Evolutionary conservation across 1,140 invertebrate genomes (phyloP).

Genomic region (Drosophila sp.): DNA sequence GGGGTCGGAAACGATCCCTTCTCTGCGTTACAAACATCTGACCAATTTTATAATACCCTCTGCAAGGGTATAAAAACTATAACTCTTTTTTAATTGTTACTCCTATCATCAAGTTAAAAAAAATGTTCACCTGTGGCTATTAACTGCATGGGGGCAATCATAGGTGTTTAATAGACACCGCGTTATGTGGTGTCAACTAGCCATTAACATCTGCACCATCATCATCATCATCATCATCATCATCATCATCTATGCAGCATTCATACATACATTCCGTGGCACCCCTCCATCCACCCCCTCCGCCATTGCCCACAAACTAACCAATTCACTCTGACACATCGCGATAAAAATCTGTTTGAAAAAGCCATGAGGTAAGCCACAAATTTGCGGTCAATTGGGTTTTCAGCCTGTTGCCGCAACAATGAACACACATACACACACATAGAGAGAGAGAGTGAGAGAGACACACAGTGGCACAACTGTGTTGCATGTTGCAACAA

Average conservation of each 20-base stretch:
- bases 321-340: conserved; percentile 25
- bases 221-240: conserved; percentile 3
- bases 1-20: too few relatives aligned
- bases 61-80: too few relatives aligned
- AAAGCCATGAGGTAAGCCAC: conserved; percentile 70
- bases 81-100: too few relatives aligned
- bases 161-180: conserved; percentile 15
- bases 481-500: conserved; percentile 73
- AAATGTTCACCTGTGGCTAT: too few relatives aligned
- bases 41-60: too few relatives aligned
- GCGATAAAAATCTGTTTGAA: conserved; percentile 75
- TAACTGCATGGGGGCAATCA: not conserved
- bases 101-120: too few relatives aligned
- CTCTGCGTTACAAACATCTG: too few relatives aligned
- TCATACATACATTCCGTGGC: not conserved
- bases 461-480: not conserved
- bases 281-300: not conserved
- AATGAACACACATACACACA: conserved; percentile 36
- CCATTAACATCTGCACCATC: conserved; percentile 21
- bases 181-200: conserved; percentile 26
- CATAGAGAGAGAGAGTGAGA: conserved; percentile 29
- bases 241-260: conserved; percentile 5
- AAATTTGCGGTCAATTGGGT: conserved; percentile 79
- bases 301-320: not conserved
- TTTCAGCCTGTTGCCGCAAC: conserved; percentile 65